phyloP scores from a whole-genome alignment of 37 sponge, comb jelly and placozoan species.

The Hormiphora californensis region DNA sequence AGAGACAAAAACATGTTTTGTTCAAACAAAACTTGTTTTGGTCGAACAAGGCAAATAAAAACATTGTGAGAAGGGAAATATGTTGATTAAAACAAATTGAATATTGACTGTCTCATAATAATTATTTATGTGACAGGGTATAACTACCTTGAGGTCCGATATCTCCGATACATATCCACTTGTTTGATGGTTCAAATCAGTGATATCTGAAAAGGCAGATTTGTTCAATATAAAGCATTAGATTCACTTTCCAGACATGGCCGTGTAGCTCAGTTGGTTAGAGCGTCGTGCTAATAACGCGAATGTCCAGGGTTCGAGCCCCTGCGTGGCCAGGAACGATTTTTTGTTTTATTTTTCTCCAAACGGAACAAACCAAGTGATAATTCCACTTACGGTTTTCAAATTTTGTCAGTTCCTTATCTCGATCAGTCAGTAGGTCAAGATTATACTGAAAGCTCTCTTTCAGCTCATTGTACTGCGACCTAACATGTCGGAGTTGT shows the following conservation, averaged over 20 bases:
- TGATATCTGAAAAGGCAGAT: conserved; percentile 1
- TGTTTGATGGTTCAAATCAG: not conserved
- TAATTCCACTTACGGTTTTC: conserved; percentile 15
- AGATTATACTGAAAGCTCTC: conserved; percentile 37
- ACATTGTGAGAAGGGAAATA: too few relatives aligned
- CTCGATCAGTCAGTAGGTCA: conserved; percentile 4
- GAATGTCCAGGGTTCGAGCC: conserved; percentile 36
- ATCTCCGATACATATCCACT: not conserved
- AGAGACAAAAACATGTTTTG: too few relatives aligned
- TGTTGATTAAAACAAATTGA: too few relatives aligned
- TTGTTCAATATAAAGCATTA: too few relatives aligned
- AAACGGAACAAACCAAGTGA: not conserved
- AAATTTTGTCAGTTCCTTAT: not conserved
- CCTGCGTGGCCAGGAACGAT: conserved; percentile 8
- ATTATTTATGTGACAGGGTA: too few relatives aligned
- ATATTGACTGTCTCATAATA: too few relatives aligned
- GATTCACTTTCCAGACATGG: too few relatives aligned
- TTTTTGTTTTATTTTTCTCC: not conserved
- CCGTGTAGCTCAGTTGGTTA: conserved; percentile 41
- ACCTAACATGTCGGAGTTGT: not conserved
- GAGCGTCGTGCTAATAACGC: conserved; percentile 41
- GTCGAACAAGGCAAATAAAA: too few relatives aligned
- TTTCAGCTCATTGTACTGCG: conserved; percentile 35
- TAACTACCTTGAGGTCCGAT: conserved; percentile 29
- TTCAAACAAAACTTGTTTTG: too few relatives aligned